A percentile compares a stretch with the other conserved stretches of the same genome.
These are phyloP conservation scores for Amblyraja radiata DNA, from an alignment of 2,797 vertebrate genomes.

Conservation along the genomic window DNA sequence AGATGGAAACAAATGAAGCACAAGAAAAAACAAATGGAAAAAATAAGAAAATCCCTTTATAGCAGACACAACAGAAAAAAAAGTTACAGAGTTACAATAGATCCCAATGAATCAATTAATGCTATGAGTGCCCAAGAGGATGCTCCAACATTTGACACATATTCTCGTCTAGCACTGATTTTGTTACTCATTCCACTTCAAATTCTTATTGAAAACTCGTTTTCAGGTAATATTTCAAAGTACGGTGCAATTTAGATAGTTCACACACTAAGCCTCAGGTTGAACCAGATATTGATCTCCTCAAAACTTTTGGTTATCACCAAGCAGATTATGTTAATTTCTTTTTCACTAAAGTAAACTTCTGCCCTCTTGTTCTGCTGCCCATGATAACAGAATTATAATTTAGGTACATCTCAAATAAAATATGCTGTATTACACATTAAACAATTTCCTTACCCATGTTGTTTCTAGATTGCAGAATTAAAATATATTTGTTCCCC, in stretches of 20 bases:
- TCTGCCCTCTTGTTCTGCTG: neutral
- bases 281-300: neutral
- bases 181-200: neutral
- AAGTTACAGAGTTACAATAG: neutral
- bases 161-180: neutral
- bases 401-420: neutral
- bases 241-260: neutral
- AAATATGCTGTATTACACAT: neutral
- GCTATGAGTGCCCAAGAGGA: neutral
- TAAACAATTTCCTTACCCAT: neutral
- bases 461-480: neutral
- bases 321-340: neutral
- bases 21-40: constrained; percentile 8
- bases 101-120: constrained; percentile 4
- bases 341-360: neutral
- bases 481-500: neutral
- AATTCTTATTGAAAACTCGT: neutral
- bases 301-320: neutral
- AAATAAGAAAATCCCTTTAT: neutral
- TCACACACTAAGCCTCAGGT: neutral
- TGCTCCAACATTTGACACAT: neutral
- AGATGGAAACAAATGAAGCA: neutral
- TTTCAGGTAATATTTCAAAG: neutral
- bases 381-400: neutral
- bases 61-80: neutral